phyloP scores from a whole-genome alignment of 2,797 vertebrate genomes.

The Chrosomus eos region DNA sequence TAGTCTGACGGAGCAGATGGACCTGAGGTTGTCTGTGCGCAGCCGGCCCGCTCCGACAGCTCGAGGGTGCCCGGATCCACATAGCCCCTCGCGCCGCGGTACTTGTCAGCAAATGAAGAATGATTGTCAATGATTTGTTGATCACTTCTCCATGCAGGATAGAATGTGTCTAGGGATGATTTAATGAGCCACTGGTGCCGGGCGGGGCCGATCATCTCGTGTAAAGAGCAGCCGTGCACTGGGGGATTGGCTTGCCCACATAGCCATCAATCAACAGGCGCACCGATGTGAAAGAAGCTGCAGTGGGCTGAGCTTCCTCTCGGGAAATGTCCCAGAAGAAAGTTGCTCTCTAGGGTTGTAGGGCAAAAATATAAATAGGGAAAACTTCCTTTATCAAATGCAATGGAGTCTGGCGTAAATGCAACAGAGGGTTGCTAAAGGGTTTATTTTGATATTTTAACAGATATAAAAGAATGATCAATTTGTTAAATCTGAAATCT shows the following conservation, averaged over 20 bases:
- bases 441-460: slow-evolving; percentile 42
- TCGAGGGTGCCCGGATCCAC: not conserved
- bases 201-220: slow-evolving; percentile 64
- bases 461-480: not conserved
- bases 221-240: slow-evolving; percentile 64
- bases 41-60: slow-evolving; percentile 7
- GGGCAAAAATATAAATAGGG: slow-evolving; percentile 69
- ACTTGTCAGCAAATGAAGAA: slow-evolving; percentile 40
- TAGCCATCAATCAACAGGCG: slow-evolving; percentile 69
- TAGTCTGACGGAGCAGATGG: slow-evolving; percentile 32
- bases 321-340: not conserved
- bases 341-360: slow-evolving; percentile 44
- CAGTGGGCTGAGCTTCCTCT: slow-evolving; percentile 22
- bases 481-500: not conserved
- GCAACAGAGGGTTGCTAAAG: slow-evolving; percentile 54
- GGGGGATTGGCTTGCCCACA: slow-evolving; percentile 65
- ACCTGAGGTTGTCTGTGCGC: slow-evolving; percentile 19
- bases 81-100: not conserved
- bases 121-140: slow-evolving; percentile 56
- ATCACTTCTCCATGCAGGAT: slow-evolving; percentile 67
- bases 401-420: slow-evolving; percentile 63
- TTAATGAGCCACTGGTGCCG: slow-evolving; percentile 70
- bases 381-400: slow-evolving; percentile 71
- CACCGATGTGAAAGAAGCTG: slow-evolving; percentile 36
- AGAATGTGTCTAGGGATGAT: slow-evolving; percentile 61